Conservation (phyloP, 2,113 vertebrate genomes). For the Sakesphorus luctuosus region DNA sequence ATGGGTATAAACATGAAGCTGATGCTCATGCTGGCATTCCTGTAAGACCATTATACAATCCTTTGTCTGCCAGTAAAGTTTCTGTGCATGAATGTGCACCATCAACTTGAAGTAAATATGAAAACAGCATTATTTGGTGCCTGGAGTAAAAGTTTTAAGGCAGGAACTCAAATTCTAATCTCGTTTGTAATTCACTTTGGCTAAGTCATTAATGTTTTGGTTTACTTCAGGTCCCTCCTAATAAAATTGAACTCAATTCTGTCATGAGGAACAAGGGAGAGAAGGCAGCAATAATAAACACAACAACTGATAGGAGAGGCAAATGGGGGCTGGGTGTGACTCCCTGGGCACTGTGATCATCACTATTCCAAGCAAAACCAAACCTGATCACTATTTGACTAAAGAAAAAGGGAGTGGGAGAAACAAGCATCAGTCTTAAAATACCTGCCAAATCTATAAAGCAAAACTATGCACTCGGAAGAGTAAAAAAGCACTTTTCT, state of each 20-base stretch:
- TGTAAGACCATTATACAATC: background rate
- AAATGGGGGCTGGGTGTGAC: slow-evolving; percentile 52
- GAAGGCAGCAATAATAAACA: background rate
- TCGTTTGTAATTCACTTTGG: slow-evolving; percentile 1
- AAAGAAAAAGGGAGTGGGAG: slow-evolving; percentile 10
- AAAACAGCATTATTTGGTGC: background rate
- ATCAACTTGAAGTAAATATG: background rate
- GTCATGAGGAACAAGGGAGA: background rate
- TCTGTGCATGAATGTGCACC: background rate
- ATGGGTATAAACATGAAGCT: background rate
- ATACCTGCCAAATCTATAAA: slow-evolving; percentile 41
- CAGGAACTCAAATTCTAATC: background rate
- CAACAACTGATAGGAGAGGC: background rate
- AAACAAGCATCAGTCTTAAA: slow-evolving; percentile 36
- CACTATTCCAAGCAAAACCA: slow-evolving; percentile 14
- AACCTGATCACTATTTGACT: slow-evolving; percentile 54
- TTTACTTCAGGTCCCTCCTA: background rate
- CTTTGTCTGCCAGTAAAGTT: background rate
- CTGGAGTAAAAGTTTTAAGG: background rate
- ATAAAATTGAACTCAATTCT: background rate
- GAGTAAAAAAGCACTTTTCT: background rate
- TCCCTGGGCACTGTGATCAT: slow-evolving; percentile 3
- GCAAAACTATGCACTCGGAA: background rate
- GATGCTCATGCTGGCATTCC: background rate
- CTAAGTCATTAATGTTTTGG: background rate